Percentiles rank a stretch among this genome's conserved stretches.
Evolutionary conservation across 1,140 invertebrate species (phyloP).

Genomic region (Piezodorus guildinii): DNA sequence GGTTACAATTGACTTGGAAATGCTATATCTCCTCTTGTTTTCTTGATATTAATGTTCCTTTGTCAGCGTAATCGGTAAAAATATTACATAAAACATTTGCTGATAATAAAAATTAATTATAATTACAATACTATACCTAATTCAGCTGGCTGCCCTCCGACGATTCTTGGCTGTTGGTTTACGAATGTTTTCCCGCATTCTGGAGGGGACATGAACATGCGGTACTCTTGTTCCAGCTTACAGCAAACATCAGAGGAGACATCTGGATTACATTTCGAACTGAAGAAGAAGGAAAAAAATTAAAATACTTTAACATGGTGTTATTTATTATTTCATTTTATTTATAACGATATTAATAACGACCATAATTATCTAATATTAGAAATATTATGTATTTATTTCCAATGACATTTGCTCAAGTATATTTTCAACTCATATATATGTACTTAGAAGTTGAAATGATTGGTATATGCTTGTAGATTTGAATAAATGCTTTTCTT

Average conservation of each 20-base stretch:
- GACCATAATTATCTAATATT: too few relatives aligned
- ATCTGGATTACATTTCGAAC: background rate
- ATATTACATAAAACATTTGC: background rate
- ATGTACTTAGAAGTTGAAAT: too few relatives aligned
- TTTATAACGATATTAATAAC: too few relatives aligned
- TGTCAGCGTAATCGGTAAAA: background rate
- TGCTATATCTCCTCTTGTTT: too few relatives aligned
- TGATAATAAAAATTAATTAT: background rate
- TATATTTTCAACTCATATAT: too few relatives aligned
- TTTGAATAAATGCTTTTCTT: too few relatives aligned
- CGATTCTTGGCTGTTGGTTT: constrained; percentile 5
- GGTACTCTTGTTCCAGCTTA: background rate
- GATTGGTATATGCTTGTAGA: too few relatives aligned
- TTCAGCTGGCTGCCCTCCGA: constrained; percentile 18
- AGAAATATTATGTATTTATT: too few relatives aligned
- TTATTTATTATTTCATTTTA: too few relatives aligned
- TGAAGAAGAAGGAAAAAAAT: background rate
- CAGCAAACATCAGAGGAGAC: background rate
- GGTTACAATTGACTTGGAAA: too few relatives aligned
- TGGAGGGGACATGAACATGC: constrained; percentile 10
- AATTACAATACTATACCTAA: constrained; percentile 8
- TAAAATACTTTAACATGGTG: background rate
- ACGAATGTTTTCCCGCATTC: constrained; percentile 8
- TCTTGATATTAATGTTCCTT: too few relatives aligned
- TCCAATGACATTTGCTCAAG: too few relatives aligned